Percentiles rank a stretch among this genome's conserved stretches.
These are phyloP conservation scores for Brachionus calyciflorus DNA, from an alignment of 1,140 invertebrate species.

Conservation along the genomic window DNA sequence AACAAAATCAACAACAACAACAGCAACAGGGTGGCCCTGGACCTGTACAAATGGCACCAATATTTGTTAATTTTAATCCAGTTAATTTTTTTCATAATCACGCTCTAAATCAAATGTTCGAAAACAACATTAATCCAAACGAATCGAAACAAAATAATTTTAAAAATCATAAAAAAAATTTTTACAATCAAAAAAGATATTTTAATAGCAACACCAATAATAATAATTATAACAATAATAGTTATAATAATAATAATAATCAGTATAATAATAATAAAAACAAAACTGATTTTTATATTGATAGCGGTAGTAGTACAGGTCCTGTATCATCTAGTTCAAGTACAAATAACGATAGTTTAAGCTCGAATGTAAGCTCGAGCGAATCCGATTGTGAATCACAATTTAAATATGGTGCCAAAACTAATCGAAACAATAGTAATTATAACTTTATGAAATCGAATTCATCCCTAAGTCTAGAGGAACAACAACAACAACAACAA, in stretches of 20 bases:
- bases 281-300: neutral
- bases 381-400: constrained; percentile 31
- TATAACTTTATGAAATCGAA: neutral
- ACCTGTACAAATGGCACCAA: neutral
- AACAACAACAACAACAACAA: no score
- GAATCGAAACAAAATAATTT: neutral
- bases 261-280: neutral
- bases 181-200: neutral
- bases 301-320: constrained; percentile 43
- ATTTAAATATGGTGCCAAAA: neutral
- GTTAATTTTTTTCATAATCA: neutral
- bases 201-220: neutral
- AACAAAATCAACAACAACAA: neutral
- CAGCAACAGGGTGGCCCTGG: neutral
- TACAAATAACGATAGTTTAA: constrained; percentile 43
- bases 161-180: constrained; percentile 3
- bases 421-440: neutral
- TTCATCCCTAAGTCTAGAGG: neutral
- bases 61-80: constrained; percentile 8
- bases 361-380: constrained; percentile 41
- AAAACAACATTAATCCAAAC: no score
- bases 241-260: neutral
- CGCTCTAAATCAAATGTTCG: constrained; percentile 4
- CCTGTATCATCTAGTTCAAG: constrained; percentile 41
- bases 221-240: neutral